Base-by-base conservation (phyloP, 2,797 vertebrate species). In the Petrocephalus schoutedeni region DNA sequence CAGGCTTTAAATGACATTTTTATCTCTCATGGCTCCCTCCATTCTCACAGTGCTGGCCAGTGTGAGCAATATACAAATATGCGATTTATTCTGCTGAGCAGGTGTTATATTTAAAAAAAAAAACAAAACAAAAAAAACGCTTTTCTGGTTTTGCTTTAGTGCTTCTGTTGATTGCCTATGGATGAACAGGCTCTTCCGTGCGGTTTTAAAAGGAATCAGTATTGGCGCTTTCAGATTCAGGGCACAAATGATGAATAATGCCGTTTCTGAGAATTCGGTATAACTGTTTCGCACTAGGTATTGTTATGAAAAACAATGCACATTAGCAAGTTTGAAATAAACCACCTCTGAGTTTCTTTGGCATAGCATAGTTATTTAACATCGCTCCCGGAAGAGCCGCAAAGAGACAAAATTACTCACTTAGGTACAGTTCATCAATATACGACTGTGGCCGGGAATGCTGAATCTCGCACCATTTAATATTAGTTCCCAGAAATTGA, bases 301-400 rank as follows among this genome's bases (percentile, higher is more conserved):
- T 71, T 71, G 64, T 36, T 71, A 74, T 74, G 36, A 80, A 80
- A 80, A 49, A 80, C 36, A 41, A 19, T 7, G 41, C 41, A 84
- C 16, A n/a, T 56, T 84, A 84, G 21, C 82, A 53, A 32, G n/a
- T 84, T 84, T 84, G 21, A 84, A 51, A 53, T 84, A 84, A 85
- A 36, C 16, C 41, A 49, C 41, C 8, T 19, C 36, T 49, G 36
- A 49, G 19, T 80, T 80, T 10, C 41, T 32, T 57, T 85, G 53
- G 16, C 23, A 56, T 54, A 23, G 51, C 23, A 16, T 57, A 54
- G 19, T 54, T 56, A 56, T 28, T 36, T 82, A 45, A 61, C 36
- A 21, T 23, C 45, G 77, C 56, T 56, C 80, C 45, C 14, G 74
- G 56, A 64, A 59, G 23, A 14, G 1, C 21, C 1, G 36, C 36